phyloP scores from a whole-genome alignment of 2,113 vertebrate genomes.

The Oreotragus oreotragus region DNA sequence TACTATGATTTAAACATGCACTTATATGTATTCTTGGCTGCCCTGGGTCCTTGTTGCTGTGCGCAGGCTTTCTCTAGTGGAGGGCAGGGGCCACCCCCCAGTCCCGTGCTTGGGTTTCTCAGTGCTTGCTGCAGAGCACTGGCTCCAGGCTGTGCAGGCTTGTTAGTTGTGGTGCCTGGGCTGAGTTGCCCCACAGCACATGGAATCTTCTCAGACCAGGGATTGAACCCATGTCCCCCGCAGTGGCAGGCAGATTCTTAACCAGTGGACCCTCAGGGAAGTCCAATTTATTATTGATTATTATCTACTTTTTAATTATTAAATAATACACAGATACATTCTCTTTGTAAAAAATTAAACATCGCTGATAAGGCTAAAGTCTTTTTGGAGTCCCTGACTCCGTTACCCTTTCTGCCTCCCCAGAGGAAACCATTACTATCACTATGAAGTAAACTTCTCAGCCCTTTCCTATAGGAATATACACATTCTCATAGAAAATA shows the following conservation, averaged over 20 bases:
- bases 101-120: background rate
- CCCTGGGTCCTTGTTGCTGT: background rate
- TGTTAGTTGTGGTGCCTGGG: background rate
- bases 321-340: background rate
- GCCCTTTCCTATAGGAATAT: background rate
- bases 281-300: background rate
- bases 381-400: background rate
- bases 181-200: background rate
- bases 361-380: background rate
- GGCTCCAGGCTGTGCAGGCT: background rate
- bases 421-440: background rate
- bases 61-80: background rate
- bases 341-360: background rate
- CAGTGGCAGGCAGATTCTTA: background rate
- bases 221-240: background rate
- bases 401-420: background rate
- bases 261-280: background rate
- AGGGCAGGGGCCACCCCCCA: background rate
- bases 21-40: background rate
- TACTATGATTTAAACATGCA: background rate
- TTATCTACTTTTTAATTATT: background rate
- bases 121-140: background rate
- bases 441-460: background rate
- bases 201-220: background rate
- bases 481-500: background rate